Percentiles rank a stretch among this genome's conserved stretches.
Evolutionary conservation across 2,888 invertebrate species (phyloP).

Genomic region (Ophonus ardosiacus): DNA sequence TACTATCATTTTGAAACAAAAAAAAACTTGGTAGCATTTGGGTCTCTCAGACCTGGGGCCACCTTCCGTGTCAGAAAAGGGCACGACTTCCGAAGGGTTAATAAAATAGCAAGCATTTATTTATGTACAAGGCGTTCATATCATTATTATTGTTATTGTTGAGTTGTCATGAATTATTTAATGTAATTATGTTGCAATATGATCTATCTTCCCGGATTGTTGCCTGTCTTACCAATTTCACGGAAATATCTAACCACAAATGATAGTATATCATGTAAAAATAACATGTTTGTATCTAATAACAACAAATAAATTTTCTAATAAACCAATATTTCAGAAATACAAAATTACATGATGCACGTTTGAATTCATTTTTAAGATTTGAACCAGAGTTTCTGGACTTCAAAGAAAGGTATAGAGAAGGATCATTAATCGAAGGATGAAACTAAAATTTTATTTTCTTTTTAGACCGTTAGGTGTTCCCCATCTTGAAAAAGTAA

Average conservation of each 20-base stretch:
- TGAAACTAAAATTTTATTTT: not conserved
- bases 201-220: not conserved
- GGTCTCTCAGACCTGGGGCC: no score
- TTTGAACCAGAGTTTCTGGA: constrained; percentile 84
- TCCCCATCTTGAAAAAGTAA: constrained; percentile 91
- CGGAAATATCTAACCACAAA: constrained; percentile 28
- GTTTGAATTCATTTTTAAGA: constrained; percentile 75
- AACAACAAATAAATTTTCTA: constrained; percentile 8
- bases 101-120: not conserved
- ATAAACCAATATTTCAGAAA: constrained; percentile 15
- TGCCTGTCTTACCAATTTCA: not conserved
- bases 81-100: no score
- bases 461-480: constrained; percentile 88
- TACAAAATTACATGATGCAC: constrained; percentile 60
- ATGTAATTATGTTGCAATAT: not conserved
- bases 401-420: constrained; percentile 82
- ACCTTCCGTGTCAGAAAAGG: no score
- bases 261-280: constrained; percentile 24
- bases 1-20: no score
- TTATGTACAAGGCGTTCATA: not conserved
- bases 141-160: not conserved
- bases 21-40: no score
- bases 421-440: constrained; percentile 64
- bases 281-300: not conserved
- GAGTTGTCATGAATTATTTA: not conserved